phyloP scores from a whole-genome alignment of 2,888 invertebrate species.

The Amiota mariae region DNA sequence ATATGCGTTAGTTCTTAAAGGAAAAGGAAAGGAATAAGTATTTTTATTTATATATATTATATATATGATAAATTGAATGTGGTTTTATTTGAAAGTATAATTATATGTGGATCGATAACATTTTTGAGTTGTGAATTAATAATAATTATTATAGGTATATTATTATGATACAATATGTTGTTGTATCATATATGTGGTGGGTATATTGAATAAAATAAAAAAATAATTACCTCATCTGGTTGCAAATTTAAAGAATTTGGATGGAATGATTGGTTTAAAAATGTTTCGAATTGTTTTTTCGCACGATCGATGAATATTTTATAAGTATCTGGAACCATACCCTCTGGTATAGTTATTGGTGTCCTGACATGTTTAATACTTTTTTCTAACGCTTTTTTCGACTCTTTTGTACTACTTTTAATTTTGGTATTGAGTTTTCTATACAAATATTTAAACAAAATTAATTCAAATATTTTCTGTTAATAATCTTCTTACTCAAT shows the following conservation, averaged over 20 bases:
- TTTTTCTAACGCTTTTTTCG: not conserved
- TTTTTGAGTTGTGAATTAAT: too few species aligned
- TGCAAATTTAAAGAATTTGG: constrained; percentile 50
- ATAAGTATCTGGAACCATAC: constrained; percentile 58
- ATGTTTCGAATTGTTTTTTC: constrained; percentile 45
- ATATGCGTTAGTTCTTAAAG: too few species aligned
- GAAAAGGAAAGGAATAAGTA: too few species aligned
- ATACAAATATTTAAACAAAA: not conserved
- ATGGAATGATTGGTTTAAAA: constrained; percentile 47
- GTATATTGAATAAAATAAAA: too few species aligned
- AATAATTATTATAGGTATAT: too few species aligned
- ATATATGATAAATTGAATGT: too few species aligned
- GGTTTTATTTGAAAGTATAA: too few species aligned
- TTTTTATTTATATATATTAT: too few species aligned
- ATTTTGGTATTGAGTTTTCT: not conserved
- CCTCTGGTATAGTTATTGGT: constrained; percentile 45
- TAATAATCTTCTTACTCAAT: constrained; percentile 38
- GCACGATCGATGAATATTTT: constrained; percentile 53
- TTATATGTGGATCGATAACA: too few species aligned
- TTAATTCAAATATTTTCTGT: constrained; percentile 40
- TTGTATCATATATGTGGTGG: too few species aligned
- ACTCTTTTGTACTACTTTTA: not conserved
- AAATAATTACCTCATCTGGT: constrained; percentile 56
- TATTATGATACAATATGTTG: too few species aligned
- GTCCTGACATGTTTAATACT: too few species aligned